Percentiles rank a stretch among this genome's conserved stretches.
These are phyloP conservation scores for Cynocephalus volans DNA, from an alignment of 2,113 vertebrate genomes.

Conservation along the genomic window DNA sequence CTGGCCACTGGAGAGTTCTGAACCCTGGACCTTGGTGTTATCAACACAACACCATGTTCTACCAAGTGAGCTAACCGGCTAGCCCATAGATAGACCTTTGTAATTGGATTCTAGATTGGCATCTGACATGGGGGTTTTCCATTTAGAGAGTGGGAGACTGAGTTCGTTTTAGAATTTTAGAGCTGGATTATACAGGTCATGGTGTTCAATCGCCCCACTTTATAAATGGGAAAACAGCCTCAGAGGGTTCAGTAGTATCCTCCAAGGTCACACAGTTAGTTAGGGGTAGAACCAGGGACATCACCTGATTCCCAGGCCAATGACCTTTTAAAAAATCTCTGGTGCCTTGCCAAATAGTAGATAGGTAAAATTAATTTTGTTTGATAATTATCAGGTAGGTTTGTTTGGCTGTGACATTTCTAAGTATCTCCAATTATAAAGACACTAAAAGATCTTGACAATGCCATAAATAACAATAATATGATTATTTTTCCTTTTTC, in stretches of 20 bases:
- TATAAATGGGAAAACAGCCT: slow-evolving; percentile 28
- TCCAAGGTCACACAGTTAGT: neutral
- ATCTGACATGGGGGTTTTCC: neutral
- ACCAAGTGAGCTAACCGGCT: too few relatives aligned
- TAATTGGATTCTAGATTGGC: neutral
- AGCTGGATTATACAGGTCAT: neutral
- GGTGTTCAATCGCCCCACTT: neutral
- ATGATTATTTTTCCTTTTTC: slow-evolving; percentile 46
- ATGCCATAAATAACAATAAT: neutral
- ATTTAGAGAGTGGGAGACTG: neutral
- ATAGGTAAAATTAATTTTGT: neutral
- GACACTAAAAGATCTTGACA: neutral
- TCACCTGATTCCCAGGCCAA: neutral
- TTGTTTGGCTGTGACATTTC: neutral
- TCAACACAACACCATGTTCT: too few relatives aligned
- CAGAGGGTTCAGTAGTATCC: neutral
- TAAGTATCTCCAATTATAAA: slow-evolving; percentile 22
- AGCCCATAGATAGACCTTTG: neutral
- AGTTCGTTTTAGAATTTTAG: slow-evolving; percentile 47
- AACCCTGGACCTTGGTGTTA: too few relatives aligned
- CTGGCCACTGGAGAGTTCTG: too few relatives aligned
- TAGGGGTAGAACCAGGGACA: neutral
- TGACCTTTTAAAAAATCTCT: neutral
- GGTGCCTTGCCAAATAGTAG: neutral
- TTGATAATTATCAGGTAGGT: neutral